phyloP scores from a whole-genome alignment of 1,140 invertebrate species.

The Bombus huntii region DNA sequence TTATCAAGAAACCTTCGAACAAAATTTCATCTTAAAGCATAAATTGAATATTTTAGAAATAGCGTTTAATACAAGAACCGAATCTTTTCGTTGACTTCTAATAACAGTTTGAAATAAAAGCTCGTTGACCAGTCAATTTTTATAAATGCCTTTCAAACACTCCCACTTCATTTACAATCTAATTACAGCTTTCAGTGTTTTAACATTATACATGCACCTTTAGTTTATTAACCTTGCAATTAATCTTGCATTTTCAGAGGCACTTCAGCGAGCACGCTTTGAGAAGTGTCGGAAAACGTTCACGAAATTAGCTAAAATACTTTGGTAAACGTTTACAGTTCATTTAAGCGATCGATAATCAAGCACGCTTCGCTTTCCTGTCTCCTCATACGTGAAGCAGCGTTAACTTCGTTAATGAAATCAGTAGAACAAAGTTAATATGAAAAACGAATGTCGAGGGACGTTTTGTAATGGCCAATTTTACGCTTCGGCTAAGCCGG shows the following conservation, averaged over 20 bases:
- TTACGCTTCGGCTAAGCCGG: slow-evolving; percentile 7
- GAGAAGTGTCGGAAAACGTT: background rate
- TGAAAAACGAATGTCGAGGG: background rate
- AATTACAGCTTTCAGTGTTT: background rate
- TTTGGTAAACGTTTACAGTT: background rate
- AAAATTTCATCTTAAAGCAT: background rate
- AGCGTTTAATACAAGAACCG: too few relatives aligned
- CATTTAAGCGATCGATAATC: slow-evolving; percentile 6
- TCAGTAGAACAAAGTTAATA: slow-evolving; percentile 9
- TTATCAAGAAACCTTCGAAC: background rate
- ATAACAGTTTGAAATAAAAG: too few relatives aligned
- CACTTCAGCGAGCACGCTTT: background rate
- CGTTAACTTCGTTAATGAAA: background rate
- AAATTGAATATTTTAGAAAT: background rate
- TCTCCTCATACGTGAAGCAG: background rate
- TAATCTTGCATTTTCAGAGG: background rate
- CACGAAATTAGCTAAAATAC: background rate
- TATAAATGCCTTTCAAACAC: too few relatives aligned
- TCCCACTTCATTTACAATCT: background rate
- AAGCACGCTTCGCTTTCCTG: too few relatives aligned
- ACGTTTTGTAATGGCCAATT: slow-evolving; percentile 23
- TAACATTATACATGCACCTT: background rate
- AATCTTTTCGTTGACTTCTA: too few relatives aligned
- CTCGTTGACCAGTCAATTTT: too few relatives aligned
- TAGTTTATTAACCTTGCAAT: background rate